Evolutionary conservation across 2,113 vertebrate genomes (phyloP).

Genomic region (Myrmecophaga tridactyla): DNA sequence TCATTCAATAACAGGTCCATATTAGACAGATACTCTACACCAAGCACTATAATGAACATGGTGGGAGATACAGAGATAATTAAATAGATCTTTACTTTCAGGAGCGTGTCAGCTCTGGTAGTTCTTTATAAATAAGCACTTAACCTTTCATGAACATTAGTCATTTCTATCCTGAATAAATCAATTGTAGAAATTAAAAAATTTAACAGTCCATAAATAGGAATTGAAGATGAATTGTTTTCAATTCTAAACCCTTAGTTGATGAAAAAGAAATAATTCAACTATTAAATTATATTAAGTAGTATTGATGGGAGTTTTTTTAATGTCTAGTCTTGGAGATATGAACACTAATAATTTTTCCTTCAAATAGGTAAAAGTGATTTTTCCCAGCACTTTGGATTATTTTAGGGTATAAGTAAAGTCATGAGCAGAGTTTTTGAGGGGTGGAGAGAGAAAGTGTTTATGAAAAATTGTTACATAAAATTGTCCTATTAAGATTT

Average conservation of each 20-base stretch:
- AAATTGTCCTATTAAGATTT: constrained; percentile 44
- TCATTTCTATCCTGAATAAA: constrained; percentile 71
- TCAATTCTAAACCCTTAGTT: constrained; percentile 73
- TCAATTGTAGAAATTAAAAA: constrained; percentile 74
- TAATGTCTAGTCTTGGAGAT: constrained; percentile 71
- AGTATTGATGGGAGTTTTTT: constrained; percentile 72
- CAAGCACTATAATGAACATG: neutral
- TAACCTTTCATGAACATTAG: constrained; percentile 37
- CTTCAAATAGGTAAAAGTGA: constrained; percentile 59
- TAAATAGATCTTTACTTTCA: constrained; percentile 18
- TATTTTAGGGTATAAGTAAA: neutral
- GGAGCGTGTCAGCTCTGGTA: neutral
- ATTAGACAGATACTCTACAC: neutral
- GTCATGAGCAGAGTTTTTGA: neutral
- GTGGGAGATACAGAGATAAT: neutral
- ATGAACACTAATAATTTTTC: constrained; percentile 67
- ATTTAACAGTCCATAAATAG: constrained; percentile 68
- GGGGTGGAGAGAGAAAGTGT: neutral
- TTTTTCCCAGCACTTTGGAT: constrained; percentile 21
- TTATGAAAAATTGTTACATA: constrained; percentile 50
- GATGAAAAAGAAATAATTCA: constrained; percentile 66
- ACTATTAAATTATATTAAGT: constrained; percentile 73
- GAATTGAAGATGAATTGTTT: constrained; percentile 77
- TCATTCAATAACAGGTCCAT: neutral
- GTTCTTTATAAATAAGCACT: constrained; percentile 8